Conservation (phyloP, 1,140 invertebrate genomes). For the Leptinotarsa defecta region DNA sequence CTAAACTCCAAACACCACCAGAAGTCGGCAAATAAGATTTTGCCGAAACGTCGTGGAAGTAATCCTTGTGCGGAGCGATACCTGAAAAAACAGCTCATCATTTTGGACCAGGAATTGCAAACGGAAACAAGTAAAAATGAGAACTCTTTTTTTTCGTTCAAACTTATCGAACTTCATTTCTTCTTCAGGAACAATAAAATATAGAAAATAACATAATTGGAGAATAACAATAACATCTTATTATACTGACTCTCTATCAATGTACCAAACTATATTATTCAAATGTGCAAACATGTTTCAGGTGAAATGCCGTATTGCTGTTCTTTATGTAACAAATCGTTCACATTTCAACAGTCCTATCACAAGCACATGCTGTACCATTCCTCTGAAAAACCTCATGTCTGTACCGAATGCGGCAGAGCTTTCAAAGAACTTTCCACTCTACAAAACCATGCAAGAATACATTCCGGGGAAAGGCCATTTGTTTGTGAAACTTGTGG, state of each 20-base stretch:
- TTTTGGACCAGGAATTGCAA: too few relatives aligned
- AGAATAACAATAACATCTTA: too few relatives aligned
- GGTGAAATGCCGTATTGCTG: conserved; percentile 89
- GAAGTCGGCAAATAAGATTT: too few relatives aligned
- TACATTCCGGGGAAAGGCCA: conserved; percentile 86
- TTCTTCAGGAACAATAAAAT: too few relatives aligned
- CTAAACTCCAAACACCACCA: too few relatives aligned
- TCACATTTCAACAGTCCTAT: conserved; percentile 90
- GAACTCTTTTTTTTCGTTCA: too few relatives aligned
- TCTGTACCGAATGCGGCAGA: conserved; percentile 77
- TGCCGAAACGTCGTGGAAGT: too few relatives aligned
- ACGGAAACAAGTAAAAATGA: too few relatives aligned
- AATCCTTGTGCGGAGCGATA: too few relatives aligned
- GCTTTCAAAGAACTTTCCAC: conserved; percentile 88
- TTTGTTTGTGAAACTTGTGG: conserved; percentile 90
- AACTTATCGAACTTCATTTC: too few relatives aligned
- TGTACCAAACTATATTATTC: background rate
- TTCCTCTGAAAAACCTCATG: conserved; percentile 83
- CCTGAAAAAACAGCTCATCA: too few relatives aligned
- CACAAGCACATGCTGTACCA: conserved; percentile 88
- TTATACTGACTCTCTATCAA: background rate
- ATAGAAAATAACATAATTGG: too few relatives aligned
- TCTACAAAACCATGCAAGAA: conserved; percentile 84
- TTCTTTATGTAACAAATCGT: conserved; percentile 82
- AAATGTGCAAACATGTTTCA: conserved; percentile 50